Base-by-base conservation (phyloP, 2,888 invertebrate genomes). In the Microplitis deprimator region DNA sequence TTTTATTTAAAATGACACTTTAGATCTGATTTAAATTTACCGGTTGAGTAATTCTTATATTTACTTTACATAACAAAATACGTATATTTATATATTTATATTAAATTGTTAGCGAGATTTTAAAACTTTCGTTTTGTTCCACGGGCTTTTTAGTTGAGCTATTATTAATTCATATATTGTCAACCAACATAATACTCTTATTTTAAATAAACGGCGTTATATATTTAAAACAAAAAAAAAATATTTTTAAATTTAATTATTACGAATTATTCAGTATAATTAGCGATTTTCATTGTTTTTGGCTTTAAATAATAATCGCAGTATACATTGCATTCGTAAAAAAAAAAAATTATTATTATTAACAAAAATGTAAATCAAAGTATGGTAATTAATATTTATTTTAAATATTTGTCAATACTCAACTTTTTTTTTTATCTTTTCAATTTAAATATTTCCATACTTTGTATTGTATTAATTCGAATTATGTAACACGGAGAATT, bases 101-200 rank as follows among this genome's bases (percentile, higher is more conserved):
- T 64, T 50, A 13, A n/a, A 70, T 39, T 72, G 61, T 20, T 39
- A 17, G 67, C 13, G n/a, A 16, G 61, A 60, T 68, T 68, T 67
- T 67, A 40, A 39, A 39, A 67, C 41, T 70, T 78, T 79, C 82
- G 83, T 83, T 85, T 86, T 86, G 84, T 85, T 85, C 86, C 86
- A 84, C 85, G 86, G 86, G 87, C 85, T 85, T 79, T 82, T 79
- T 83, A 85, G 84, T 84, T 85, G 82, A 81, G 50, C 50, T 50
- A 50, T 50, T 50, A 50, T 50, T 79, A 79, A 81, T 81, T 79
- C 81, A 68, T 70, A 68, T 71, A 76, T 70, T 38, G 65, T 68
- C 78, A 79, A 79, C 71, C 81, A 84, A 82, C 83, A 82, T 84
- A 84, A 84, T 85, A 83, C 84, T 73, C 73, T 73, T 73, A 73